phyloP scores from a whole-genome alignment of 2,797 vertebrate genomes.

The Monodelphis domestica region DNA sequence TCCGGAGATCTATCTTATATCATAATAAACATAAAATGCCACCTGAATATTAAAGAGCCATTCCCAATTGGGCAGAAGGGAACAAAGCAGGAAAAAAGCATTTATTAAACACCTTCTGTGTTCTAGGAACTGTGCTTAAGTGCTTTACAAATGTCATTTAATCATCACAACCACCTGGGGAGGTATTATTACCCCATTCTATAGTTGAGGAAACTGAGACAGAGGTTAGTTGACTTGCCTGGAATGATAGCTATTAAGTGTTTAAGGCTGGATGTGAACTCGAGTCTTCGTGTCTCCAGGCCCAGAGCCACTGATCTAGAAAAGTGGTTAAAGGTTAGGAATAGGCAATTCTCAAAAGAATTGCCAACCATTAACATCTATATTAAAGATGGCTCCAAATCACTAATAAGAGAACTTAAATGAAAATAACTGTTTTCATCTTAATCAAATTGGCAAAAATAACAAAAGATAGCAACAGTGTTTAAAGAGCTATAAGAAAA shows the following conservation, averaged over 20 bases:
- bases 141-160: not conserved
- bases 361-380: not conserved
- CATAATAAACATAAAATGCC: not conserved
- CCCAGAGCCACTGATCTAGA: not conserved
- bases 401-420: not conserved
- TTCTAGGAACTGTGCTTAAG: not conserved
- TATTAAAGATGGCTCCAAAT: not conserved
- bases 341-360: not conserved
- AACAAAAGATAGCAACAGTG: not conserved
- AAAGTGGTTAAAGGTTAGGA: not conserved
- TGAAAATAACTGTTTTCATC: not conserved
- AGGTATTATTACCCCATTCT: not conserved
- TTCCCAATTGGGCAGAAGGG: not conserved
- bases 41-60: not conserved
- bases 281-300: not conserved
- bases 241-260: not conserved
- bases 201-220: not conserved
- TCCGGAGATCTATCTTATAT: too few relatives aligned
- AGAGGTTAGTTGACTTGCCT: not conserved
- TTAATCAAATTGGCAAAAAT: not conserved
- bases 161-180: not conserved
- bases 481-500: not conserved
- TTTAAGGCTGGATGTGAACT: not conserved
- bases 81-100: not conserved
- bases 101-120: not conserved